These are phyloP conservation scores for Athalia rosae DNA, from an alignment of 2,888 invertebrate species.

Conservation along the genomic window DNA sequence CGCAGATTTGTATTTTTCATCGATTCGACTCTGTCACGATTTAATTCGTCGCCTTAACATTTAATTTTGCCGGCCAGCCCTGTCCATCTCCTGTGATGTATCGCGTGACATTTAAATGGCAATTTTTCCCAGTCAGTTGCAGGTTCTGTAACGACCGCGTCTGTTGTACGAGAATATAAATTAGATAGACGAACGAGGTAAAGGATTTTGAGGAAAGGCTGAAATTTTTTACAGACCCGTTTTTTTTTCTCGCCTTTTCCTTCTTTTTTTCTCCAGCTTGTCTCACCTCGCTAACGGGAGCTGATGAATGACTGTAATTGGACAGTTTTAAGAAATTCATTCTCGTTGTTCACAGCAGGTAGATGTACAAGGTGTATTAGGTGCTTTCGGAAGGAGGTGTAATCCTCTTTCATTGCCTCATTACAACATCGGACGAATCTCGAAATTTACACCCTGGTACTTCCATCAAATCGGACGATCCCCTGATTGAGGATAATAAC, in stretches of 20 bases:
- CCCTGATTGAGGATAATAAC: background rate
- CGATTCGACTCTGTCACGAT: too few species aligned
- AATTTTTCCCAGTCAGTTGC: too few species aligned
- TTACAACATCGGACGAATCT: background rate
- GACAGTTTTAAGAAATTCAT: background rate
- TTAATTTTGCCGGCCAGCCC: too few species aligned
- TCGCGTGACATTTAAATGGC: too few species aligned
- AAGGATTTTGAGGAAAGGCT: too few species aligned
- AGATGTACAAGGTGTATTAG: background rate
- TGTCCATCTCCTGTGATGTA: too few species aligned
- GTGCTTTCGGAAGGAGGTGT: background rate
- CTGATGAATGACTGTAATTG: conserved; percentile 23
- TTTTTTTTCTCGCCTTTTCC: background rate
- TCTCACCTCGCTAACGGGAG: background rate
- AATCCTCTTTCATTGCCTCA: background rate
- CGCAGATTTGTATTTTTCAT: too few species aligned
- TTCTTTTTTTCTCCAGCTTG: background rate
- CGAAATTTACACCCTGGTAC: background rate
- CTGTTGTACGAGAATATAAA: too few species aligned
- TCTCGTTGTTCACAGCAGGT: background rate
- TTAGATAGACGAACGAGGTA: too few species aligned
- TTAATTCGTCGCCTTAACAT: too few species aligned
- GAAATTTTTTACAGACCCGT: background rate
- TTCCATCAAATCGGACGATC: background rate
- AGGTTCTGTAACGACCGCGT: too few species aligned